A percentile compares a stretch with the other conserved stretches of the same genome.
Conservation (phyloP, 2,797 vertebrate species). For the Okamejei kenojei region DNA sequence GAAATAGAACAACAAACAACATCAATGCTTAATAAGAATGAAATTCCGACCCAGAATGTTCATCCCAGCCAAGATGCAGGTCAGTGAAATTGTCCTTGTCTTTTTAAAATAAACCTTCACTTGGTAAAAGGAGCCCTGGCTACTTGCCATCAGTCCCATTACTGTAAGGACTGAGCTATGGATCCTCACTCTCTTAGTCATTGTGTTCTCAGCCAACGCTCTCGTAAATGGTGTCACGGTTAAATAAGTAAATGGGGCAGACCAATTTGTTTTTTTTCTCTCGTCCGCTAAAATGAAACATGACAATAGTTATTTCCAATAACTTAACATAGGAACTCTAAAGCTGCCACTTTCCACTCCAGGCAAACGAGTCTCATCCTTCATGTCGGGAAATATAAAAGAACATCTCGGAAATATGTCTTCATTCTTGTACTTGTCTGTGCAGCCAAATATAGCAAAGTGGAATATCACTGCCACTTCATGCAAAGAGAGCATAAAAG, state of each 20-base stretch:
- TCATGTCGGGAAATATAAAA: slow-evolving; percentile 67
- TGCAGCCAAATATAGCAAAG: slow-evolving; percentile 85
- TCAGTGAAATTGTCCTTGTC: slow-evolving; percentile 21
- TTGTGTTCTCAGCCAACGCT: slow-evolving; percentile 75
- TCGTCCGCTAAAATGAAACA: slow-evolving; percentile 68
- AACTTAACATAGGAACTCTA: slow-evolving; percentile 80
- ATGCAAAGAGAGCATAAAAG: slow-evolving; percentile 72
- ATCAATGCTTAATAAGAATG: background rate
- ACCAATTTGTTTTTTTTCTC: slow-evolving; percentile 85
- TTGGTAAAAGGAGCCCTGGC: slow-evolving; percentile 58
- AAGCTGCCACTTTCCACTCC: slow-evolving; percentile 74
- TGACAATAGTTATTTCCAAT: slow-evolving; percentile 74
- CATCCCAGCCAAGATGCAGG: background rate
- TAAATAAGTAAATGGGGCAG: slow-evolving; percentile 52
- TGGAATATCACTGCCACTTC: slow-evolving; percentile 68
- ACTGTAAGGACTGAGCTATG: slow-evolving; percentile 63
- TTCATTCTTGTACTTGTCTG: slow-evolving; percentile 61
- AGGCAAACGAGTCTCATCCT: slow-evolving; percentile 74
- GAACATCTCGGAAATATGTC: slow-evolving; percentile 62
- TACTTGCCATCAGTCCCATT: slow-evolving; percentile 77
- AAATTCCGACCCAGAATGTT: background rate
- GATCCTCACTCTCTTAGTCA: slow-evolving; percentile 65
- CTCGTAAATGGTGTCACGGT: slow-evolving; percentile 57
- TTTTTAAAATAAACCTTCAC: slow-evolving; percentile 22
- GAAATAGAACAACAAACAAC: background rate